phyloP scores from a whole-genome alignment of 2,797 vertebrate species.

The Myotis findleyi region DNA sequence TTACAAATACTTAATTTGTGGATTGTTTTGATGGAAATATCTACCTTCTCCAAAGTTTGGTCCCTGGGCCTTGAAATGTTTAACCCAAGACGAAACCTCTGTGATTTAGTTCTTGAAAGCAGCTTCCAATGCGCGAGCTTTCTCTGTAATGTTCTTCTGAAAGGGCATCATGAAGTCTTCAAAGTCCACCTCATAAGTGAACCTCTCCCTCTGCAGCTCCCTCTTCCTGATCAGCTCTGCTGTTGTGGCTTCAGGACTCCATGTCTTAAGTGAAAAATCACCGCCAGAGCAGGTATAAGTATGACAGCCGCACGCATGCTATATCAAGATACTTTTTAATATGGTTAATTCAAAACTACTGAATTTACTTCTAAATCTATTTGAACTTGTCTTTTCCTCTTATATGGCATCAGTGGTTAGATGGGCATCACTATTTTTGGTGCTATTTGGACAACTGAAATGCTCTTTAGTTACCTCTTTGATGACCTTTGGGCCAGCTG shows the following conservation, averaged over 20 bases:
- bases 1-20: not conserved
- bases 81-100: not conserved
- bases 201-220: constrained; percentile 84
- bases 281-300: not conserved
- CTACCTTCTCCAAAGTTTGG: constrained; percentile 20
- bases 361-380: not conserved
- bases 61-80: constrained; percentile 10
- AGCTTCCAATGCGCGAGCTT: constrained; percentile 77
- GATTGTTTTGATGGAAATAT: constrained; percentile 48
- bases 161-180: constrained; percentile 91
- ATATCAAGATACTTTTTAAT: not conserved
- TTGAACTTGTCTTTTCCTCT: not conserved
- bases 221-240: constrained; percentile 89
- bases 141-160: constrained; percentile 87
- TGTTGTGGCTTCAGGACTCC: constrained; percentile 90
- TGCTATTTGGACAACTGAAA: not conserved
- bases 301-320: not conserved
- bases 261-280: constrained; percentile 87
- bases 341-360: not conserved
- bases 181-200: constrained; percentile 89
- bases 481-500: not conserved
- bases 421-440: not conserved
- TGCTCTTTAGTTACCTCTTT: not conserved
- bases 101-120: constrained; percentile 60
- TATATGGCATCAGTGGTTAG: not conserved